These are phyloP conservation scores for Sander vitreus DNA, from an alignment of 2,113 vertebrate genomes.

Conservation along the genomic window DNA sequence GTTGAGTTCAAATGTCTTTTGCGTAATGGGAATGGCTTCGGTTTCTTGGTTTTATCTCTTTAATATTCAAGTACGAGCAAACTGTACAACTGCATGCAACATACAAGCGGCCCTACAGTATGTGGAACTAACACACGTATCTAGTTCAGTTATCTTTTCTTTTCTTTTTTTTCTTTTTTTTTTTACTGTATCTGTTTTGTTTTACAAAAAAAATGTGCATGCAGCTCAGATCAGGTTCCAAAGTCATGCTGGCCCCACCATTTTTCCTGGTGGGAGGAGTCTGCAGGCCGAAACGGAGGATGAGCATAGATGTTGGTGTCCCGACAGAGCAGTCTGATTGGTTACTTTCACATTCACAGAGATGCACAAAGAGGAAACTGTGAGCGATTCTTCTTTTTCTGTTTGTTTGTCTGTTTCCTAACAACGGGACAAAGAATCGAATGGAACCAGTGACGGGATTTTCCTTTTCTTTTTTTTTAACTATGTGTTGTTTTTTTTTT, in stretches of 20 bases:
- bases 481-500: constrained; percentile 65
- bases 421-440: constrained; percentile 82
- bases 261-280: constrained; percentile 84
- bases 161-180: constrained; percentile 33
- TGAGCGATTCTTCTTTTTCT: constrained; percentile 55
- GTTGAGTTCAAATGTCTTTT: constrained; percentile 88
- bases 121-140: constrained; percentile 96
- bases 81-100: constrained; percentile 99
- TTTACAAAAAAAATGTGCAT: constrained; percentile 95
- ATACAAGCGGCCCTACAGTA: constrained; percentile 95
- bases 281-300: constrained; percentile 85
- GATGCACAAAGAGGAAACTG: constrained; percentile 84
- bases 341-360: constrained; percentile 85
- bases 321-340: constrained; percentile 82
- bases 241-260: constrained; percentile 90
- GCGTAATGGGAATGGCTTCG: constrained; percentile 96
- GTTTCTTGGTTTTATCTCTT: constrained; percentile 95
- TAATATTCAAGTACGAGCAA: constrained; percentile 98
- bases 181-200: constrained; percentile 74
- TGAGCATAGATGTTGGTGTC: constrained; percentile 82
- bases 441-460: constrained; percentile 49
- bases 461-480: constrained; percentile 65
- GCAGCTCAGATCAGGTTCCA: constrained; percentile 94
- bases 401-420: constrained; percentile 35
- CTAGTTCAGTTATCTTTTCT: constrained; percentile 88